Base-by-base conservation (phyloP, 2,113 vertebrate species). In the Phaethon lepturus region DNA sequence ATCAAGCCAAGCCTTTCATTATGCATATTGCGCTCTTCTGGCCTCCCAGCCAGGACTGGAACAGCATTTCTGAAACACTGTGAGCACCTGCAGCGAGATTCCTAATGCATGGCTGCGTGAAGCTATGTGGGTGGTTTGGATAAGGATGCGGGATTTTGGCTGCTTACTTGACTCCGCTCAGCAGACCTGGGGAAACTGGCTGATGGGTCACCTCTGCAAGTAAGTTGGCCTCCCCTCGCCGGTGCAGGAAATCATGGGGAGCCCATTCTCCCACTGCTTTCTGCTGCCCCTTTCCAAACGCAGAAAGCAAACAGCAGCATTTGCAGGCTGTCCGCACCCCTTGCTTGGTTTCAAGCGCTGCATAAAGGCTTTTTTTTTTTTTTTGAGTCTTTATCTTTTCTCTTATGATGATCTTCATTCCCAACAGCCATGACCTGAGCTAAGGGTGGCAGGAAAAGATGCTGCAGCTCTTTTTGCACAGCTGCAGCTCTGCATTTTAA, bases 211-310 rank as follows among this genome's bases (percentile, higher is more conserved):
- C 10, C 16, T 53, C 68, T 71, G 50, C 56, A 40, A 53, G n/a
- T 13, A 55, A 67, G 53, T 29, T 35, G n/a, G 8, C 35, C 67
- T 50, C 67, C 33, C 25, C 17, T 42, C 28, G 38, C 29, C 1
- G 1, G 25, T 1, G 3, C 44, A 64, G 28, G 58, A 44, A 35
- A 33, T 45, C 14, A 40, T 0, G 1, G 33, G 25, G 13, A 66
- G 2, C 5, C 40, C 1, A 1, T 38, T 60, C 25, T 71, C 63
- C 38, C 25, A 42, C 29, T 19, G 3, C 50, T 85, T 31, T 0
- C 0, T 42, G 33, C 25, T 75, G 73, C 29, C 56, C 14, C 50
- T 56, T 79, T 78, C 67, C 29, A 59, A 75, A 35, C 0, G 4
- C 33, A 52, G 42, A 49, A 58, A 68, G 47, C 38, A 40, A 88